Conservation (phyloP, 2,888 invertebrate species). For the Leptodirus hochenwartii region DNA sequence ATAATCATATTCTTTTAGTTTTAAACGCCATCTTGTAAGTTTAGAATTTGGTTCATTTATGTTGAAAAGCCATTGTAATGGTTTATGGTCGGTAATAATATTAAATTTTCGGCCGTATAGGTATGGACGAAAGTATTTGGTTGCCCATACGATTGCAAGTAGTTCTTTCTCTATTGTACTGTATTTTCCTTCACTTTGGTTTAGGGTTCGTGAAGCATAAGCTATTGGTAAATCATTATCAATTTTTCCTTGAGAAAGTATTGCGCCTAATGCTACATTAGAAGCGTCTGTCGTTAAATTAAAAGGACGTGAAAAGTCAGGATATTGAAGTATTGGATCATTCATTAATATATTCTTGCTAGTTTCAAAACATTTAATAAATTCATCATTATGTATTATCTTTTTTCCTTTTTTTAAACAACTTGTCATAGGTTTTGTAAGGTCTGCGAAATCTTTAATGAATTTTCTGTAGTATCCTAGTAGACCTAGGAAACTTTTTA, state of each 20-base stretch:
- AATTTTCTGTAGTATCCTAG: too few species aligned
- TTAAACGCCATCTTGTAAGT: constrained; percentile 5
- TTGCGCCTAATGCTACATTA: constrained; percentile 3
- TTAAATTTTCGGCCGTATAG: constrained; percentile 9
- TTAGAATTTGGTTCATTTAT: constrained; percentile 3
- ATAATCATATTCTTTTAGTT: constrained; percentile 14
- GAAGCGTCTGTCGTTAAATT: constrained; percentile 3
- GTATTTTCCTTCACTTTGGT: constrained; percentile 10
- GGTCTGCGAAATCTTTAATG: constrained; percentile 8
- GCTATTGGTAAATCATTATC: constrained; percentile 12
- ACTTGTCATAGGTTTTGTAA: constrained; percentile 6
- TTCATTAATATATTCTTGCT: too few species aligned
- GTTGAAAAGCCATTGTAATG: constrained; percentile 8
- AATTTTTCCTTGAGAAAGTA: constrained; percentile 5
- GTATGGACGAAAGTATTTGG: constrained; percentile 13
- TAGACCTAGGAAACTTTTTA: too few species aligned
- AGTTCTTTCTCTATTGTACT: constrained; percentile 14
- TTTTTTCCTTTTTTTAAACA: too few species aligned
- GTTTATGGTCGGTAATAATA: constrained; percentile 10
- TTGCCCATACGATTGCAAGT: constrained; percentile 12
- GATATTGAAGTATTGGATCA: too few species aligned
- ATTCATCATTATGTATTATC: too few species aligned
- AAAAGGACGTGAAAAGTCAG: too few species aligned
- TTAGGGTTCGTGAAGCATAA: constrained; percentile 11
- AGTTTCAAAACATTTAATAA: too few species aligned